phyloP scores from a whole-genome alignment of 1,140 invertebrate genomes.

The Whitmania pigra region DNA sequence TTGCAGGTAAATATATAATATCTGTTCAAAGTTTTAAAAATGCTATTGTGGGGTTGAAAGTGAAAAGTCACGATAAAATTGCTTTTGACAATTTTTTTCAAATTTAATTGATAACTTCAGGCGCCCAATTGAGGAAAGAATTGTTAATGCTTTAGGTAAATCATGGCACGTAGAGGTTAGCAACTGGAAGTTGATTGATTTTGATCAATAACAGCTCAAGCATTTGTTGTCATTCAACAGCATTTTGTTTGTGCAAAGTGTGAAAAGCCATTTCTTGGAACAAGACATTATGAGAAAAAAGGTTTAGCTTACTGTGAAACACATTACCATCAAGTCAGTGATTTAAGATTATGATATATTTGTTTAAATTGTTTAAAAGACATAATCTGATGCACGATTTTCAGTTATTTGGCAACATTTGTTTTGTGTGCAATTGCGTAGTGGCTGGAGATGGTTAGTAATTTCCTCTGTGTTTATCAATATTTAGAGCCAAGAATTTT shows the following conservation, averaged over 20 bases:
- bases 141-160: constrained; percentile 51
- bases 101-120: constrained; percentile 26
- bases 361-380: neutral
- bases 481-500: neutral
- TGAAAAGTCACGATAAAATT: neutral
- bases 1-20: constrained; percentile 51
- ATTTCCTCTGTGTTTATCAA: neutral
- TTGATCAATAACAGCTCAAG: neutral
- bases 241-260: constrained; percentile 99
- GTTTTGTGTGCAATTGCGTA: constrained; percentile 96
- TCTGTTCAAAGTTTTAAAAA: neutral
- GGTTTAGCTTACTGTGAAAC: constrained; percentile 97
- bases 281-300: constrained; percentile 97
- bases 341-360: neutral
- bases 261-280: constrained; percentile 96
- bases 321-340: constrained; percentile 68
- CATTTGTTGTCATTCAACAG: constrained; percentile 39
- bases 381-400: constrained; percentile 24
- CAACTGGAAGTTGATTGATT: neutral
- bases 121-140: constrained; percentile 40
- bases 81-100: too few species aligned
- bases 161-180: constrained; percentile 91
- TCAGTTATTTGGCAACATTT: constrained; percentile 93
- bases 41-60: neutral
- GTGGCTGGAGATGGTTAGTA: constrained; percentile 84